Evolutionary conservation across 1,140 invertebrate genomes (phyloP), one percentile per base, ranked within the genome.

Genomic region (Platyura marginata): DNA sequence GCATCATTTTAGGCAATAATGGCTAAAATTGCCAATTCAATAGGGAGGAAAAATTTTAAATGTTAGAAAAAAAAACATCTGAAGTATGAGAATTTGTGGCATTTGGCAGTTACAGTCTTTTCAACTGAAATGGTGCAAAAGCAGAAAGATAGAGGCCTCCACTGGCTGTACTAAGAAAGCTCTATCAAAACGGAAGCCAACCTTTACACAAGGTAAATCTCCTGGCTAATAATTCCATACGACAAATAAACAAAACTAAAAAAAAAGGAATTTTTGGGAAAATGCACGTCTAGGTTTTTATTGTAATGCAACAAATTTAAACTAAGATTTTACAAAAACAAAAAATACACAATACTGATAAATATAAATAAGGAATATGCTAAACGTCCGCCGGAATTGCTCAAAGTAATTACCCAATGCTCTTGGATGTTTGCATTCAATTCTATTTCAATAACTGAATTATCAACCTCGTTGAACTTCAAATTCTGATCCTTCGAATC

Each of bases 391-490:
- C 66, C 70, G 55, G 62, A 67, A n/a, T 72, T n/a, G n/a, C n/a
- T 63, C 42, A 87, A 68, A 37, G 70, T 69, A 48, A 93, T 79
- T 11, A 67, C 75, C 75, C 85, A 95, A 54, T 80, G 72, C 47
- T 80, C 69, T 32, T 71, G 71, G 67, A 94, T 80, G 54, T 75
- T 81, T 43, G 90, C 74, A 45, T 66, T 77, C 1, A 90, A 90
- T 54, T 93, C 93, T 44, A 89, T 72, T 9, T 94, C 70, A 4
- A 77, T 77, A 11, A 93, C 61, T 3, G 78, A 71, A 42, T 64
- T 55, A 40, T 49, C 47, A 2, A 52, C 44, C 4, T 48, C 42
- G 29, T 51, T 16, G 13, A 56, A 45, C 32, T 56, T 54, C 44
- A 61, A 44, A 20, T 51, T 46, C 6, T 51, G 50, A 18, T 53